Conservation (phyloP, 2,888 invertebrate genomes). For the Microctonus aethiopoides region DNA sequence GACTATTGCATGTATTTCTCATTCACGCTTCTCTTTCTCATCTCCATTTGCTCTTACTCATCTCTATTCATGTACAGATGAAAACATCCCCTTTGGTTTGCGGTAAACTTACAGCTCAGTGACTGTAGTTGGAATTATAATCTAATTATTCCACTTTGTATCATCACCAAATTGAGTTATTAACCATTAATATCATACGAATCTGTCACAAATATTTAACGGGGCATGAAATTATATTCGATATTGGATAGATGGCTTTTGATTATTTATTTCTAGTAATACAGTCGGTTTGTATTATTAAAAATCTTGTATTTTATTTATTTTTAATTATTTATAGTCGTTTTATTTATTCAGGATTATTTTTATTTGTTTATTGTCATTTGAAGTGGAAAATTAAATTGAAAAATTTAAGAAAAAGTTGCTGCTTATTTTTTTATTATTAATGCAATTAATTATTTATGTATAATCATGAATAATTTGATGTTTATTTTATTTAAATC, state of each 20-base stretch:
- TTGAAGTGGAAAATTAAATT: no score
- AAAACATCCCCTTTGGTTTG: conserved; percentile 23
- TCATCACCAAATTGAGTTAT: conserved; percentile 17
- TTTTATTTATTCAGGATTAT: no score
- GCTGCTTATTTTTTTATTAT: no score
- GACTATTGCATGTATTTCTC: conserved; percentile 8
- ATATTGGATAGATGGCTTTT: neutral
- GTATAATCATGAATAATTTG: no score
- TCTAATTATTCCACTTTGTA: conserved; percentile 41
- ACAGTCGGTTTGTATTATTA: no score
- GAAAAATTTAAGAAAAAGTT: no score
- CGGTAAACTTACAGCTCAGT: conserved; percentile 33
- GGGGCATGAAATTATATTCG: neutral
- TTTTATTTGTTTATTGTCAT: no score
- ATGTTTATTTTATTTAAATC: no score
- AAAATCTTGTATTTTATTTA: no score
- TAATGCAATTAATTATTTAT: no score
- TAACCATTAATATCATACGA: neutral
- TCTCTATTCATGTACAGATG: neutral
- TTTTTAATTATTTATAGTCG: no score
- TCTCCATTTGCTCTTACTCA: conserved; percentile 12
- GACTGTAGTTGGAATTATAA: conserved; percentile 42
- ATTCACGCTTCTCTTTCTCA: neutral
- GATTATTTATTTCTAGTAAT: neutral
- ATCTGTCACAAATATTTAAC: neutral